These are phyloP conservation scores for Sprattus sprattus DNA, from an alignment of 2,113 vertebrate species.

Conservation along the genomic window DNA sequence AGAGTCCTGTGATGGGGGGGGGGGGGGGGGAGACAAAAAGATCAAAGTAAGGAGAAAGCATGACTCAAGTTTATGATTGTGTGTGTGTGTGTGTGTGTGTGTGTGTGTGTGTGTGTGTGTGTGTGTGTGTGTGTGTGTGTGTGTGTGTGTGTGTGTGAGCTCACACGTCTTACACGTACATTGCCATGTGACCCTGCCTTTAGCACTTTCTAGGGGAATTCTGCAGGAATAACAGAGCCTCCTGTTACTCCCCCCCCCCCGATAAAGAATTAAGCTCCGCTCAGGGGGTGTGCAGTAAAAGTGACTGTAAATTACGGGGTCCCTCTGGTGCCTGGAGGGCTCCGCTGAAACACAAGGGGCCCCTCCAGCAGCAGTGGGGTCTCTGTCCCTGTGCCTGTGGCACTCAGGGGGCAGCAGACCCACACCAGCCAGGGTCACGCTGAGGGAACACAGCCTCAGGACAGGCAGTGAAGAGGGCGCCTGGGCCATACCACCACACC, in stretches of 20 bases:
- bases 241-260: not conserved
- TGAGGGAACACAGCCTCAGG: not conserved
- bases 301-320: slow-evolving; percentile 13
- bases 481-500: not conserved
- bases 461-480: not conserved
- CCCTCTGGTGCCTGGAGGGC: not conserved
- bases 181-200: not conserved
- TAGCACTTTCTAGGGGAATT: not conserved
- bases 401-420: not conserved
- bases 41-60: not conserved
- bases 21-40: not conserved
- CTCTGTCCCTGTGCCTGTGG: not conserved
- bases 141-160: not conserved
- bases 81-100: slow-evolving; percentile 1
- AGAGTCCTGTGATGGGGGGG: slow-evolving; percentile 81
- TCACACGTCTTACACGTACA: not conserved
- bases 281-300: not conserved
- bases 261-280: not conserved
- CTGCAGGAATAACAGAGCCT: slow-evolving; percentile 10
- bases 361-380: not conserved
- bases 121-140: not conserved
- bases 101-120: not conserved
- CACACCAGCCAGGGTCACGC: not conserved
- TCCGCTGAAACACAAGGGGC: not conserved
- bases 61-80: not conserved